Percentiles rank a stretch among this genome's conserved stretches.
These are phyloP conservation scores for Diceros bicornis DNA, from an alignment of 2,797 vertebrate genomes.

Conservation along the genomic window DNA sequence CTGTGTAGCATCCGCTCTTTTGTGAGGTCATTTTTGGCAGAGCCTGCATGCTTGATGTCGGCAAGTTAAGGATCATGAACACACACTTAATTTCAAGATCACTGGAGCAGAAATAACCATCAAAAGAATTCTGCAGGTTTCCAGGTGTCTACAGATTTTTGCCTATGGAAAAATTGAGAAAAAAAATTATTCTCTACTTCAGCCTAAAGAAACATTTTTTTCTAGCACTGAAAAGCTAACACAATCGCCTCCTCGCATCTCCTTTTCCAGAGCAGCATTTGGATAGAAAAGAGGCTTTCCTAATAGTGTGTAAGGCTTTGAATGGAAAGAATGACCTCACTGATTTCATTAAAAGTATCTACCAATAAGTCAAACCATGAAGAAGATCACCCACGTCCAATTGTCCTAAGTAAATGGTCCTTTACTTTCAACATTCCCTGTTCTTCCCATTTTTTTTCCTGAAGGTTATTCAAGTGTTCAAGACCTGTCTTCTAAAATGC, in stretches of 20 bases:
- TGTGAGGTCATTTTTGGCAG: slow-evolving; percentile 79
- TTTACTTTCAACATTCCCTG: background rate
- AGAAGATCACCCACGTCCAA: slow-evolving; percentile 13
- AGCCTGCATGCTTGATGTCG: slow-evolving; percentile 59
- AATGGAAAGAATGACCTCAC: slow-evolving; percentile 69
- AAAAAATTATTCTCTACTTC: slow-evolving; percentile 18
- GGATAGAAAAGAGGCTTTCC: background rate
- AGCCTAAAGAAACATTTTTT: background rate
- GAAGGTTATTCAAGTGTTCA: background rate
- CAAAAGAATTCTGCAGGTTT: slow-evolving; percentile 56
- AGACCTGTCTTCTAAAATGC: background rate
- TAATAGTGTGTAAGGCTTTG: background rate
- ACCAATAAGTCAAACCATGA: slow-evolving; percentile 42
- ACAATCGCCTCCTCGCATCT: background rate
- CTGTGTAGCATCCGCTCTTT: slow-evolving; percentile 24
- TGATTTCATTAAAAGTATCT: slow-evolving; percentile 45
- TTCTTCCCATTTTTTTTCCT: background rate
- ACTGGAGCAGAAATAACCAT: slow-evolving; percentile 74
- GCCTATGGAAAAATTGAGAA: background rate
- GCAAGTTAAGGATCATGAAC: slow-evolving; percentile 60
- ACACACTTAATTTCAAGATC: slow-evolving; percentile 66
- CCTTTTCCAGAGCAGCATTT: slow-evolving; percentile 24
- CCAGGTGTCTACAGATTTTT: slow-evolving; percentile 59
- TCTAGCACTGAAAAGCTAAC: background rate
- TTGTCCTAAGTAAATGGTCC: background rate